phyloP scores from a whole-genome alignment of 2,888 invertebrate species.

The Drosophila paranaensis region DNA sequence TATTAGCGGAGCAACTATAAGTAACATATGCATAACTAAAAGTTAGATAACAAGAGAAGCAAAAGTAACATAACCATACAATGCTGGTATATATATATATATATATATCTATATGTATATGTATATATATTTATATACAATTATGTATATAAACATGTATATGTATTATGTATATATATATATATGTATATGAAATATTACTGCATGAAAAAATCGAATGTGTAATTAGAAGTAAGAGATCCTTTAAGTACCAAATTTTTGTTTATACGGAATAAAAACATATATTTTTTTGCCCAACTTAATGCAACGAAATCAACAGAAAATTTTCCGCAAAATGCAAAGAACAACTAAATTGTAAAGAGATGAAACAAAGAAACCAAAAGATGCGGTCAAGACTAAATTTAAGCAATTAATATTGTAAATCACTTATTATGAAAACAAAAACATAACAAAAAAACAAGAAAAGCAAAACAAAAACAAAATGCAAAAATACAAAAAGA shows the following conservation, averaged over 20 bases:
- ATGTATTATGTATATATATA: slow-evolving; percentile 56
- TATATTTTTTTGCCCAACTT: slow-evolving; percentile 72
- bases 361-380: slow-evolving; percentile 30
- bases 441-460: slow-evolving; percentile 27
- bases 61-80: slow-evolving; percentile 56
- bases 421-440: slow-evolving; percentile 63
- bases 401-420: slow-evolving; percentile 56
- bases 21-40: slow-evolving; percentile 52
- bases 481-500: slow-evolving; percentile 44
- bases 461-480: slow-evolving; percentile 25
- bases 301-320: slow-evolving; percentile 78
- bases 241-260: slow-evolving; percentile 77
- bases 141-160: slow-evolving; percentile 61
- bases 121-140: slow-evolving; percentile 51
- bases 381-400: slow-evolving; percentile 61
- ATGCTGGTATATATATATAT: slow-evolving; percentile 57
- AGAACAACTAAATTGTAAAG: slow-evolving; percentile 51
- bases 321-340: slow-evolving; percentile 67
- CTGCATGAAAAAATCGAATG: slow-evolving; percentile 73
- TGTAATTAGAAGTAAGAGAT: slow-evolving; percentile 70
- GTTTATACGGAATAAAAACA: slow-evolving; percentile 66
- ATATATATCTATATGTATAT: slow-evolving; percentile 63
- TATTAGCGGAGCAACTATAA: slow-evolving; percentile 48
- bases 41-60: slow-evolving; percentile 58
- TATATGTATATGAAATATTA: slow-evolving; percentile 60